phyloP scores from a whole-genome alignment of 1,140 invertebrate genomes.

The Akabosia matsudoensis region DNA sequence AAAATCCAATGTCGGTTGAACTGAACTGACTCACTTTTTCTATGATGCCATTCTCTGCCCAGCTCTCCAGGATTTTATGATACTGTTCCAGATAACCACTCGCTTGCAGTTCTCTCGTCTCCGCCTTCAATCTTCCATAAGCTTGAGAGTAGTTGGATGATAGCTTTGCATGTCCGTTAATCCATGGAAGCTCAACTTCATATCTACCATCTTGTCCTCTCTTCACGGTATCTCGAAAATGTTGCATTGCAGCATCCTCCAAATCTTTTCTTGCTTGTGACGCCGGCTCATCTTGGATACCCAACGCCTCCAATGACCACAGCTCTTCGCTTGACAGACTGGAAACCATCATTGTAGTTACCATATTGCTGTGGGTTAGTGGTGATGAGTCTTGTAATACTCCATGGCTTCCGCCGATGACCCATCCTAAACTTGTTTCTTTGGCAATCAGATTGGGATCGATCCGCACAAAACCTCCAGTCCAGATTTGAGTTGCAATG shows the following conservation, averaged over 20 bases:
- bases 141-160: neutral
- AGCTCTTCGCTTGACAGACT: neutral
- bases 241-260: neutral
- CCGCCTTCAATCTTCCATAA: neutral
- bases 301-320: neutral
- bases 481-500: neutral
- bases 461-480: neutral
- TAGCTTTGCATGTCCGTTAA: neutral
- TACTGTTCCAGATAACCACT: neutral
- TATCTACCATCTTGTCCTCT: neutral
- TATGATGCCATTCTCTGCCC: slow-evolving; percentile 37
- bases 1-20: slow-evolving; percentile 19
- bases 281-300: neutral
- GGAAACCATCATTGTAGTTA: neutral
- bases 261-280: slow-evolving; percentile 18
- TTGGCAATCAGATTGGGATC: slow-evolving; percentile 39
- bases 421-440: slow-evolving; percentile 48
- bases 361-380: neutral
- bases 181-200: slow-evolving; percentile 11
- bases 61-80: neutral
- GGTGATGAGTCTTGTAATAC: neutral
- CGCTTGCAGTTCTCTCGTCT: neutral
- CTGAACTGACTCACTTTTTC: neutral
- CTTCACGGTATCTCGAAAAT: slow-evolving; percentile 16
- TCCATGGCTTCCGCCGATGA: slow-evolving; percentile 44